Base-by-base conservation (phyloP, 2,888 invertebrate genomes). In the Nematopogon swammerdamellus region DNA sequence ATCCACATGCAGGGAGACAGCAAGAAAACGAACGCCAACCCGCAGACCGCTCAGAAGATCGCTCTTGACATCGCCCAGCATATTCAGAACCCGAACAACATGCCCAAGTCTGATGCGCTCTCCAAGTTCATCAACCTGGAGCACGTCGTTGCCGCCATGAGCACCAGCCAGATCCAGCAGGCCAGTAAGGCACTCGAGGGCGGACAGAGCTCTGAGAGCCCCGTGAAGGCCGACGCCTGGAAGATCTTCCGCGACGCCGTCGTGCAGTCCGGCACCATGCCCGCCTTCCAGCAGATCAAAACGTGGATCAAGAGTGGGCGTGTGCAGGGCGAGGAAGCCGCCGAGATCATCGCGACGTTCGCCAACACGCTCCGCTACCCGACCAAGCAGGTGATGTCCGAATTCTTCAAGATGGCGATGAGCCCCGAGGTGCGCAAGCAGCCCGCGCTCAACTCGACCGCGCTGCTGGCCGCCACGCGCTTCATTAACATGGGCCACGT, bases 231-330 rank as follows among this genome's bases (percentile, higher is more conserved):
- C 48, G 72, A 80, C 48, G 74, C 82, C 59, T 87, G 86, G 85
- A 76, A 70, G 63, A 77, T 82, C n/a, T 85, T 77, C 67, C 83
- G 86, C 46, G 89, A 88, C 58, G 86, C 85, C 20, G 75, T 87
- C 2, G 75, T 82, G 14, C 82, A 87, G 65, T 75, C 84, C 18
- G 89, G 89, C 49, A 88, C 88, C n/a, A 81, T 83, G 45, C 87
- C 89, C 2, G 85, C 88, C 46, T 80, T 87, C 56, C 61, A 82
- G 49, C 75, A 75, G 55, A 80, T 89, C 56, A 80, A 81, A 57
- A 63, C 80, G n/a, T 85, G 83, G 85, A 84, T 88, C 50, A 62
- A 76, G 54, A 72, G 62, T 48, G 70, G 72, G 46, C 81, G 82
- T 61, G 65, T 88, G 17, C 55, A 68, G 52, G 73, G 69, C 14